Conservation (phyloP, 2,888 invertebrate species). For the Exocentrus adspersus region DNA sequence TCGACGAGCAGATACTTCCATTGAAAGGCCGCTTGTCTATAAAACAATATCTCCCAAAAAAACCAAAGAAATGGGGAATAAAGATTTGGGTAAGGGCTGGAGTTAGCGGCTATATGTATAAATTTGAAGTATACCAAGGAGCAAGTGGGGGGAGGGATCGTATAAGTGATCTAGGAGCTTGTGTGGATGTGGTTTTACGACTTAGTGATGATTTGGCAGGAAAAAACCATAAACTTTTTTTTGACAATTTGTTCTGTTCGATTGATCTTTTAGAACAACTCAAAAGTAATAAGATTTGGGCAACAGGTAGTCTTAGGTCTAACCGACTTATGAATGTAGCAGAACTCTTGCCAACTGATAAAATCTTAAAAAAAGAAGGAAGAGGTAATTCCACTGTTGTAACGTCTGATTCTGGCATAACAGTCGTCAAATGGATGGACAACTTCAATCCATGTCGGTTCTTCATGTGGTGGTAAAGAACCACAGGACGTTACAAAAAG, state of each 20-base stretch:
- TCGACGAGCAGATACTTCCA: conserved; percentile 3
- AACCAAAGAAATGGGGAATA: conserved; percentile 5
- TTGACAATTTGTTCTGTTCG: conserved; percentile 5
- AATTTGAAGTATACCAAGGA: conserved; percentile 1
- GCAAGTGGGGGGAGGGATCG: not conserved
- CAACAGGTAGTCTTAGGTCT: not conserved
- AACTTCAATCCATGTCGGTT: not conserved
- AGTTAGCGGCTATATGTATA: not conserved
- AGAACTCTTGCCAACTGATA: not conserved
- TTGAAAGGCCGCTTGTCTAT: not conserved
- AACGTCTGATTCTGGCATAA: not conserved
- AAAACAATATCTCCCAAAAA: conserved; percentile 5
- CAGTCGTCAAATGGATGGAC: not conserved
- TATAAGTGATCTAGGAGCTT: not conserved
- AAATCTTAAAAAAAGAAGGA: not conserved
- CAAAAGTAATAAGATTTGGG: not conserved
- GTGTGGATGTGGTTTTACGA: not conserved
- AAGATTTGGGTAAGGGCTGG: conserved; percentile 1
- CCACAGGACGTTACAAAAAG: conserved; percentile 1
- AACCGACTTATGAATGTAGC: not conserved
- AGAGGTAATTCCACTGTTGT: not conserved
- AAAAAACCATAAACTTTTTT: not conserved
- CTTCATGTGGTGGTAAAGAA: conserved; percentile 4
- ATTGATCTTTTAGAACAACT: not conserved
- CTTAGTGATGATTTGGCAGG: not conserved